Base-by-base conservation (phyloP, 2,113 vertebrate genomes). In the Pipa parva region DNA sequence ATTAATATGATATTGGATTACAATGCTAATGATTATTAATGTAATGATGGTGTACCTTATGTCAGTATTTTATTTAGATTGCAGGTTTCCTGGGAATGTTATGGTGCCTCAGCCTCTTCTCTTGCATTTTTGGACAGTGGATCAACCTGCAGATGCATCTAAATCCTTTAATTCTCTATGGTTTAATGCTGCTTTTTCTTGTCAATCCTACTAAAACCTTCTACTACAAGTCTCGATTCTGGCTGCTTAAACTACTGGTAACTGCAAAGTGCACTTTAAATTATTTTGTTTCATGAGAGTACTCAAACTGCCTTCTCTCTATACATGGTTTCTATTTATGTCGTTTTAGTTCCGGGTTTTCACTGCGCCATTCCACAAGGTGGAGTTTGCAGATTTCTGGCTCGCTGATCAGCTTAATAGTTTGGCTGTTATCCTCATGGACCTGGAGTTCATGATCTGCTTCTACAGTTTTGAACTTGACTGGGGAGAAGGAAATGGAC, bases 381-480 rank as follows among this genome's bases (percentile, higher is more conserved):
- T 99, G 75, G 95, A 94, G 80, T 99, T 99, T 3, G 95, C 95
- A 74, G 97, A 99, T 87, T 99, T 99, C 91, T 99, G 97, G 97
- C 84, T 99, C 83, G 97, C 97, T 3, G 97, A 99, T 85, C 97
- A 99, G 78, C 92, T 99, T 73, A 99, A 99, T 86, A 98, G 95
- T 72, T 86, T 99, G 83, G 92, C 93, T 2, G 74, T 96, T 63
- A 92, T 97, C 72, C 87, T 99, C 69, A 94, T 95, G 91, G 97
- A 99, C 80, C 83, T 99, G 88, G 97, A 98, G 85, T 99, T 97
- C 83, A 93, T 98, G 86, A 89, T 97, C 85, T 99, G 97, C 84
- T 99, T 95, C 87, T 99, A 98, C 85, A 94, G 94, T 82, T 95
- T 97, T 74, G 94, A 99, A 80, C 91, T 98, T 74, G 83, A 95